Conservation (phyloP, 2,888 invertebrate genomes). For the Lissocephala sabroskyi region DNA sequence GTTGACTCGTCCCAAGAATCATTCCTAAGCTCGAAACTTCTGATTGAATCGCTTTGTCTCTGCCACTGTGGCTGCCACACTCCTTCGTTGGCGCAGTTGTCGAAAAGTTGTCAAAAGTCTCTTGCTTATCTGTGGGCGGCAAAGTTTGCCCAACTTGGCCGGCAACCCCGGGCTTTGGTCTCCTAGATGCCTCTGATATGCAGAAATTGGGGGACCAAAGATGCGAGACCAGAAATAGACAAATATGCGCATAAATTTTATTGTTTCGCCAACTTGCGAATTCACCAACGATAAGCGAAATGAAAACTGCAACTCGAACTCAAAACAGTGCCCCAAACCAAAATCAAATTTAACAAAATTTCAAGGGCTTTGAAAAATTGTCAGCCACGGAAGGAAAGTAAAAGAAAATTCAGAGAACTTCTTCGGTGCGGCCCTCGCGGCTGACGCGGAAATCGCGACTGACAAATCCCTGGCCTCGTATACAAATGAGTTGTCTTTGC, state of each 20-base stretch:
- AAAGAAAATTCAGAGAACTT: background rate
- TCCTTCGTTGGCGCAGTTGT: too few relatives aligned
- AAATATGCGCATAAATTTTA: slow-evolving; percentile 61
- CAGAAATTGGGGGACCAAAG: background rate
- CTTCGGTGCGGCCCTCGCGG: background rate
- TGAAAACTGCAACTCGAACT: slow-evolving; percentile 17
- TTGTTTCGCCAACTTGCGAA: slow-evolving; percentile 30
- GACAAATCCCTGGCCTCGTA: slow-evolving; percentile 26
- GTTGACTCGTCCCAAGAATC: slow-evolving; percentile 35
- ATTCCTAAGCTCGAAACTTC: background rate
- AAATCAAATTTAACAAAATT: slow-evolving; percentile 50
- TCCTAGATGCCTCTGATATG: background rate
- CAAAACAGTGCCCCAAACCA: too few relatives aligned
- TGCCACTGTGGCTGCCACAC: too few relatives aligned
- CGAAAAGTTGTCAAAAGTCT: too few relatives aligned
- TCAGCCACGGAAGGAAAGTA: slow-evolving; percentile 9
- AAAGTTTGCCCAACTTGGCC: slow-evolving; percentile 18
- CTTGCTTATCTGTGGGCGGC: slow-evolving; percentile 6
- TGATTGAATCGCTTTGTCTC: too few relatives aligned
- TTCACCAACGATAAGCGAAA: slow-evolving; percentile 41
- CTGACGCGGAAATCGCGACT: slow-evolving; percentile 21
- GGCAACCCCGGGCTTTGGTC: too few relatives aligned
- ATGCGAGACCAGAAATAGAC: slow-evolving; percentile 22
- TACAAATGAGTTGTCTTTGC: slow-evolving; percentile 59
- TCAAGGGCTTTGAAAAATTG: slow-evolving; percentile 41